Evolutionary conservation across 1,140 invertebrate species (phyloP).

Genomic region (Drosophila setifemur): DNA sequence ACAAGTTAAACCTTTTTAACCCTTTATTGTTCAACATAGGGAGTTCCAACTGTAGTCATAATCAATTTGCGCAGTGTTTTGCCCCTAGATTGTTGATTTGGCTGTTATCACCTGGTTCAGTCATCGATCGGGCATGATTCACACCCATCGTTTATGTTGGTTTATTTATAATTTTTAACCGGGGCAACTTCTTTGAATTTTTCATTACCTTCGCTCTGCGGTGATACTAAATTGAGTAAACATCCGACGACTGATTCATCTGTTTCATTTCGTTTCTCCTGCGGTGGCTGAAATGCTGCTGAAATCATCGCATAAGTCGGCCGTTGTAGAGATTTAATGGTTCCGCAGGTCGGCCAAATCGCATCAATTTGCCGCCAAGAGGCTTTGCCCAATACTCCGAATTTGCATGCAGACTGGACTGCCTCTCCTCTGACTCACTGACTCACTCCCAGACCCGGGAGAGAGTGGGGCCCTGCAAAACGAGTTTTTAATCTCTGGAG

Average conservation of each 20-base stretch:
- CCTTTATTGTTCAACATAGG: not conserved
- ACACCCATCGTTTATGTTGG: conserved; percentile 2
- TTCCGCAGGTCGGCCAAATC: conserved; percentile 14
- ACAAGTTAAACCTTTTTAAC: too few relatives aligned
- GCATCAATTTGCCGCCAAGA: conserved; percentile 8
- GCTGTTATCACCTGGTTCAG: conserved; percentile 26
- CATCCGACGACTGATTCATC: conserved; percentile 46
- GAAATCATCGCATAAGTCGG: conserved; percentile 8
- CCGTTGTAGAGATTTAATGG: conserved; percentile 10
- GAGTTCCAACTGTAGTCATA: not conserved
- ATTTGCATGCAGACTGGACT: conserved; percentile 43
- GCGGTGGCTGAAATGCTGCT: conserved; percentile 7
- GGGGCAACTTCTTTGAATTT: conserved; percentile 60
- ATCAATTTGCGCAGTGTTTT: conserved; percentile 28
- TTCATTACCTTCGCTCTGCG: conserved; percentile 30
- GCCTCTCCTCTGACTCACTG: conserved; percentile 25
- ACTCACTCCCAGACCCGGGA: not conserved
- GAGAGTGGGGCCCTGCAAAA: conserved; percentile 22
- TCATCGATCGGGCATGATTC: conserved; percentile 51
- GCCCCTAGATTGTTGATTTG: not conserved
- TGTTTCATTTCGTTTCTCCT: conserved; percentile 13
- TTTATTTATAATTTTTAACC: conserved; percentile 34
- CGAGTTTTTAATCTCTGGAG: conserved; percentile 39
- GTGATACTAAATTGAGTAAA: conserved; percentile 59
- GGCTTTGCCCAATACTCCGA: conserved; percentile 18